Evolutionary conservation across 2,113 vertebrate genomes (phyloP).

Genomic region (Microtus ochrogaster): DNA sequence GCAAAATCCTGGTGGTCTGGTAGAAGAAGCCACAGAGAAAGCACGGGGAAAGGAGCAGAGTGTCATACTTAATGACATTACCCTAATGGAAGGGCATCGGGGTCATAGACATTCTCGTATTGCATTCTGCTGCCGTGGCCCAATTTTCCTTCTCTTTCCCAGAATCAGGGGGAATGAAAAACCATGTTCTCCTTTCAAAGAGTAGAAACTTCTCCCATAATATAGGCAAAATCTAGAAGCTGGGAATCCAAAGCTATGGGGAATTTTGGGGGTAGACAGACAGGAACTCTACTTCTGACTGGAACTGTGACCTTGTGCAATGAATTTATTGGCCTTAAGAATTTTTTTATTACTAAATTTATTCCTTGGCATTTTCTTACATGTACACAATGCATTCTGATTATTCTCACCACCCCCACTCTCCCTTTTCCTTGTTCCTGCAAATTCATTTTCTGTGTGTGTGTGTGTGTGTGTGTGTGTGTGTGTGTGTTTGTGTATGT

Average conservation of each 20-base stretch:
- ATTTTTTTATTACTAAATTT: not conserved
- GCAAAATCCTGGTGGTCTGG: not conserved
- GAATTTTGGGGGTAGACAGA: not conserved
- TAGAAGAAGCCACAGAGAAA: not conserved
- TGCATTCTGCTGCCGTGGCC: not conserved
- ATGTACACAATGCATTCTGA: not conserved
- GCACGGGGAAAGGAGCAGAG: not conserved
- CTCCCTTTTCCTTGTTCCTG: not conserved
- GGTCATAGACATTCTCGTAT: not conserved
- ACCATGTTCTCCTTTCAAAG: not conserved
- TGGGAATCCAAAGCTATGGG: not conserved
- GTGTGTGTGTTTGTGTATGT: no score
- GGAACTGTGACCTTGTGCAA: not conserved
- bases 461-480: not conserved
- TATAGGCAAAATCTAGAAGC: not conserved
- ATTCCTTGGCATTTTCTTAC: not conserved
- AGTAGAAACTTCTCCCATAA: not conserved
- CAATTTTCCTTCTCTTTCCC: not conserved
- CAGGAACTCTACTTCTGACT: not conserved
- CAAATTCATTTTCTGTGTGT: not conserved
- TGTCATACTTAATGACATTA: rapidly evolving
- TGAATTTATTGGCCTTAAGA: not conserved
- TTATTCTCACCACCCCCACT: not conserved
- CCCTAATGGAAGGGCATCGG: not conserved
- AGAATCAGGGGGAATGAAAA: not conserved